Evolutionary conservation across 2,888 invertebrate species (phyloP), one percentile per base, ranked within the genome.

Genomic region (Sphaeridia pumilis): DNA sequence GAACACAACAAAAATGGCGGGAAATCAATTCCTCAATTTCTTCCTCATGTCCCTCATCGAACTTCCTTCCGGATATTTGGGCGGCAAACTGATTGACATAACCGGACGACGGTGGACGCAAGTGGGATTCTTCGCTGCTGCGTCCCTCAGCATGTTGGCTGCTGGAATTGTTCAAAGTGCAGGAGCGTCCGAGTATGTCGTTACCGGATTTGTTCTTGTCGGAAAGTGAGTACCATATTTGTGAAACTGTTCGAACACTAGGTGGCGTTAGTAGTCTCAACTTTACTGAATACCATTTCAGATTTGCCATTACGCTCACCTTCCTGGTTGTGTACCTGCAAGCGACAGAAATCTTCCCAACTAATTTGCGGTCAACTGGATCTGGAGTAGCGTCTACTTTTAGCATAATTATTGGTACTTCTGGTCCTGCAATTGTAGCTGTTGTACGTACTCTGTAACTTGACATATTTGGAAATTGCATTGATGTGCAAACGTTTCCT

Each of bases 1-100:
- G 27, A 67, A 67, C 51, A 57, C 61, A 1, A 50, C 61, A 2
- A 66, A 66, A 46, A 70, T 78, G 66, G 74, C 74, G 51, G 79
- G 78, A 31, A 81, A 81, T 70, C 80, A 81, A 12, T 81, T 79
- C 67, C 65, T 81, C 56, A 81, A 80, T 68, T 80, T 78, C 68
- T 75, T 80, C 50, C 74, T 76, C 67, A 78, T 82, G 69, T 74
- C 77, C 50, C 62, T 78, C 28, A 77, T 77, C 22, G 82, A 82
- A 69, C 70, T 81, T 36, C 82, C 82, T 1, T 78, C 78, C 3
- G 77, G 76, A 67, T 68, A 79, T 44, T 53, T 79, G 43, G 81
- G 77, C 28, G 75, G 76, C 59, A 75, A 71, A 41, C 52, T 70
- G 63, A 74, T 74, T 51, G 76, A 78, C 64, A 73, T 65, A 49